Base-by-base conservation (phyloP, 1,140 invertebrate genomes). In the Littorina saxatilis region DNA sequence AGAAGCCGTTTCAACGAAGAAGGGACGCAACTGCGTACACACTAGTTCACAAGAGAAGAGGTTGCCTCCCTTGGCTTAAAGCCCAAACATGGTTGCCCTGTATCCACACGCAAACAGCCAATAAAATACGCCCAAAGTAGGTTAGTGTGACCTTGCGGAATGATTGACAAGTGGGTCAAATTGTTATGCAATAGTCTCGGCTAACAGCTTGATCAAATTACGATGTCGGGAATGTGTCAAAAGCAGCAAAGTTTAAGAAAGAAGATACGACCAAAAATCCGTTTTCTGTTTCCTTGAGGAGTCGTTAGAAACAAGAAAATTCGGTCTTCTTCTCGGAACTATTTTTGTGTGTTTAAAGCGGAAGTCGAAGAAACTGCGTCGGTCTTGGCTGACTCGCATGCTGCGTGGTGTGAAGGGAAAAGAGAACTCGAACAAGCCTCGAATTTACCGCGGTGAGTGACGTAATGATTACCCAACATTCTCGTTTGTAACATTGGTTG, bases 111-210 rank as follows among this genome's bases (percentile, higher is more conserved):
- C 68, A 72, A 27, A 39, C 68, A 43, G n/a, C 68, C 68, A 72
- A 72, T 43, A 72, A 72, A 72, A 68, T 20, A 72, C 68, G 37
- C 68, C 37, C 35, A 72, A 72, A 72, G 32, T 72, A 37, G 68
- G 68, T 72, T 40, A 72, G 68, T 72, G 40, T 72, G 68, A 72
- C 68, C 68, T 72, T 72, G 68, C 68, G 68, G 68, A 72, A 72
- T 72, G 68, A 72, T 72, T 72, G 68, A 72, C 68, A 72, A 39
- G 68, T 72, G 68, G 68, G 68, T 72, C 68, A 72, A 72, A 72
- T 15, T 72, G 35, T 72, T 72, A 72, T 72, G 68, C 40, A 72
- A 72, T 43, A 40, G 68, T 72, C 68, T 72, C 68, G 40, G 68
- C 15, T n/a, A 72, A 7, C 68, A 17, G 35, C 20, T 7, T 3